Percentiles rank a stretch among this genome's conserved stretches.
Conservation (phyloP, 2,113 vertebrate species). For the Rissa tridactyla region DNA sequence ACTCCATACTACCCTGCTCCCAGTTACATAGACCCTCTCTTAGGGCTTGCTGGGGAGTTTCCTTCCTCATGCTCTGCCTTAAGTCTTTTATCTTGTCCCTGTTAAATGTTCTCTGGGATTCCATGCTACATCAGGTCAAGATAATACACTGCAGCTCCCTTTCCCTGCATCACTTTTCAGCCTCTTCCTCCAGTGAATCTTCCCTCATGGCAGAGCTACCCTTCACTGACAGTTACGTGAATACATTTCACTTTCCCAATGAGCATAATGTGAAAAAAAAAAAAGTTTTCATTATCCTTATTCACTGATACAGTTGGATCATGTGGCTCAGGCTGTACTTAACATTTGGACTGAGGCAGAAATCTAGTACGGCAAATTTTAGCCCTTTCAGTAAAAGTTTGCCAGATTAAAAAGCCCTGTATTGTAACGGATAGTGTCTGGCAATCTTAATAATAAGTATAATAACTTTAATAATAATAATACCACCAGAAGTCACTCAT, state of each 20-base stretch:
- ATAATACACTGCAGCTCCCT: background rate
- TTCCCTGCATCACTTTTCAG: background rate
- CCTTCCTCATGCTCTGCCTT: background rate
- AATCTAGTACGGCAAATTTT: background rate
- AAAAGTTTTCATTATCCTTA: background rate
- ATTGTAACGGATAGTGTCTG: background rate
- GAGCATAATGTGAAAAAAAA: background rate
- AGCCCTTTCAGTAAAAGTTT: background rate
- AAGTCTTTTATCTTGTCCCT: background rate
- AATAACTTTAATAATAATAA: conserved; percentile 3
- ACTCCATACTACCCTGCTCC: background rate
- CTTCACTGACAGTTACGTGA: background rate
- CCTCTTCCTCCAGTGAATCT: background rate
- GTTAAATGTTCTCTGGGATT: background rate
- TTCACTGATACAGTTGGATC: background rate
- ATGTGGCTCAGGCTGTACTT: background rate
- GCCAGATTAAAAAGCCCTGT: background rate
- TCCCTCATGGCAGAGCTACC: background rate
- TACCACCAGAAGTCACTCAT: background rate
- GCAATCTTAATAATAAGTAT: background rate
- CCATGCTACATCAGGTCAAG: background rate
- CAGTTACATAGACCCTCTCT: background rate
- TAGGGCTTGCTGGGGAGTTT: background rate
- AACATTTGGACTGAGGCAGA: background rate
- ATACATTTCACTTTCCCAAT: background rate